These are phyloP conservation scores for Malurus melanocephalus DNA, from an alignment of 2,113 vertebrate genomes.

Conservation along the genomic window DNA sequence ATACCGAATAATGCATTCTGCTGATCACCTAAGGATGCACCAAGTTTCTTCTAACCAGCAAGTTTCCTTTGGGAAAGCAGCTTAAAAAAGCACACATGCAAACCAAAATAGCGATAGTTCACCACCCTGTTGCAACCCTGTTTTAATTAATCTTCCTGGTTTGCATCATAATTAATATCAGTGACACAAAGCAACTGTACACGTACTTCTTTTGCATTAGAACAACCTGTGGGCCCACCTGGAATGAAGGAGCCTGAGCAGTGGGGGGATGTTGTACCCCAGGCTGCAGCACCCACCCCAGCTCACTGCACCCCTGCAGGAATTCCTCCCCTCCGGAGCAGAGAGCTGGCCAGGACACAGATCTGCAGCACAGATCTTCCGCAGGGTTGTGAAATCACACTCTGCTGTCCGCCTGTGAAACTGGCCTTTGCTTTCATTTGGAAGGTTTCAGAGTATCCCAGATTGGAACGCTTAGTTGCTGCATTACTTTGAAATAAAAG, in stretches of 20 bases:
- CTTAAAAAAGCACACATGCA: background rate
- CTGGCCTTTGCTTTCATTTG: background rate
- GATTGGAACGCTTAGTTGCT: background rate
- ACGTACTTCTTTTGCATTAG: background rate
- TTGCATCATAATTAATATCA: background rate
- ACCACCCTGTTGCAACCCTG: background rate
- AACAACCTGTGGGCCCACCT: fast-evolving
- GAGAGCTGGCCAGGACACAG: background rate
- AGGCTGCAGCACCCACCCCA: background rate
- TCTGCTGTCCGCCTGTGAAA: background rate
- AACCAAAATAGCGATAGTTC: background rate
- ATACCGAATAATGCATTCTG: background rate
- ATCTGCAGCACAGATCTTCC: background rate
- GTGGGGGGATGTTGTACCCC: background rate
- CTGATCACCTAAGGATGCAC: background rate
- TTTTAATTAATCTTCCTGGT: background rate
- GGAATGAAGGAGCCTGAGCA: background rate
- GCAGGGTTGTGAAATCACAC: background rate
- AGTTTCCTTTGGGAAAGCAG: background rate
- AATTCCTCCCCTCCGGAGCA: background rate
- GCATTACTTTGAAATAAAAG: background rate
- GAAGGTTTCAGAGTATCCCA: background rate
- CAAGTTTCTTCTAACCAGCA: background rate
- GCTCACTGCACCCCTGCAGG: background rate
- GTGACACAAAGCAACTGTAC: background rate